Evolutionary conservation across 2,888 invertebrate species (phyloP).

Genomic region (Meteorus colon): DNA sequence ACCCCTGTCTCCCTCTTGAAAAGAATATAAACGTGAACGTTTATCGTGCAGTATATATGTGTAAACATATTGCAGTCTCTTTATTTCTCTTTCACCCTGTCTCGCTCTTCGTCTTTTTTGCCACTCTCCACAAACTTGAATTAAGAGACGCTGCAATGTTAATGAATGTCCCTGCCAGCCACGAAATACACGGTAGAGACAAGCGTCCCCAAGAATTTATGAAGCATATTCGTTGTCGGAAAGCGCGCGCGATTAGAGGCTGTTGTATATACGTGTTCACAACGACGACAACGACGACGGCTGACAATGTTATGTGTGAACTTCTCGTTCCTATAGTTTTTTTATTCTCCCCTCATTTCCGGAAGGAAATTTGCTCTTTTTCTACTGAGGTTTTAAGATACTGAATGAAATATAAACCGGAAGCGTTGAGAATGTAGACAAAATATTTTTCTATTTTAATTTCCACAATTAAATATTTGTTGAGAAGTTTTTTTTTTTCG

Average conservation of each 20-base stretch:
- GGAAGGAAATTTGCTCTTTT: constrained; percentile 20
- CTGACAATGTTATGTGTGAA: neutral
- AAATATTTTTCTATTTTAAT: neutral
- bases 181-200: constrained; percentile 17
- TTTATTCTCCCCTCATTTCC: constrained; percentile 31
- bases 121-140: constrained; percentile 36
- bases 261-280: neutral
- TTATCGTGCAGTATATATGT: neutral
- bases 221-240: constrained; percentile 37
- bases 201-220: constrained; percentile 38
- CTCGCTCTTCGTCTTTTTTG: neutral
- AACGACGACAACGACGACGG: neutral
- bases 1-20: neutral
- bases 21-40: constrained; percentile 7
- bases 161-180: constrained; percentile 44
- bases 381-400: constrained; percentile 1
- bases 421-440: neutral
- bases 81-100: neutral
- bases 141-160: constrained; percentile 48
- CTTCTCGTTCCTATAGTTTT: neutral
- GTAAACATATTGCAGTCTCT: neutral
- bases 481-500: neutral
- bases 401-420: neutral
- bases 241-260: constrained; percentile 37
- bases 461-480: neutral